Percentiles rank a stretch among this genome's conserved stretches.
Conservation (phyloP, 2,113 vertebrate genomes). For the Nibea coibor region DNA sequence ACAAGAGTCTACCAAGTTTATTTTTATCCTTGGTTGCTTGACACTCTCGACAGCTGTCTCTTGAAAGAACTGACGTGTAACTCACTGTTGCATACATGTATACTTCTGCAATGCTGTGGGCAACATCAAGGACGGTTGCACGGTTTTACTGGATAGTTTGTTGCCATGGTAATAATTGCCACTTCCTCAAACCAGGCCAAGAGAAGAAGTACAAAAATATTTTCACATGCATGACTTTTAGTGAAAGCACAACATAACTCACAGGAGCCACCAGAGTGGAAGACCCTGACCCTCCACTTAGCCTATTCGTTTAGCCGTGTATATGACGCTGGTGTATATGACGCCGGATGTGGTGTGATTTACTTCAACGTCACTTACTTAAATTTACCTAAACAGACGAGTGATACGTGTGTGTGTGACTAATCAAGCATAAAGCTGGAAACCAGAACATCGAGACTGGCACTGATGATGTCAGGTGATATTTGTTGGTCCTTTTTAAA, state of each 20-base stretch:
- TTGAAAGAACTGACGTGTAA: neutral
- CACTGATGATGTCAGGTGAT: neutral
- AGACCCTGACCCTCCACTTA: neutral
- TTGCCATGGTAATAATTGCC: neutral
- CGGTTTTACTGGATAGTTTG: constrained; percentile 3
- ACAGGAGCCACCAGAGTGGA: neutral
- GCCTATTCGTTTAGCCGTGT: neutral
- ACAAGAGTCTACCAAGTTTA: neutral
- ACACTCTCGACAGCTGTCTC: constrained; percentile 10
- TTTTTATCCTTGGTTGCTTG: neutral
- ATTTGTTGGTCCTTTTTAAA: neutral
- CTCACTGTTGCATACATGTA: neutral
- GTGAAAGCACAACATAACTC: constrained; percentile 13
- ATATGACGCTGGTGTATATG: neutral
- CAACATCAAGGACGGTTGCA: neutral
- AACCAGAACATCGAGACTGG: neutral
- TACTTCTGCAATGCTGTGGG: constrained; percentile 4
- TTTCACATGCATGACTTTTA: neutral
- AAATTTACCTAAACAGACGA: neutral
- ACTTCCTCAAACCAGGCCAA: constrained; percentile 18
- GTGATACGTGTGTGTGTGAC: neutral
- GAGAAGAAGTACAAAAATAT: neutral
- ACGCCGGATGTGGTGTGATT: neutral
- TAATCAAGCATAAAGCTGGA: neutral
- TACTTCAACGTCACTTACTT: no score